Base-by-base conservation (phyloP, 2,888 invertebrate species). In the Aromia moschata region DNA sequence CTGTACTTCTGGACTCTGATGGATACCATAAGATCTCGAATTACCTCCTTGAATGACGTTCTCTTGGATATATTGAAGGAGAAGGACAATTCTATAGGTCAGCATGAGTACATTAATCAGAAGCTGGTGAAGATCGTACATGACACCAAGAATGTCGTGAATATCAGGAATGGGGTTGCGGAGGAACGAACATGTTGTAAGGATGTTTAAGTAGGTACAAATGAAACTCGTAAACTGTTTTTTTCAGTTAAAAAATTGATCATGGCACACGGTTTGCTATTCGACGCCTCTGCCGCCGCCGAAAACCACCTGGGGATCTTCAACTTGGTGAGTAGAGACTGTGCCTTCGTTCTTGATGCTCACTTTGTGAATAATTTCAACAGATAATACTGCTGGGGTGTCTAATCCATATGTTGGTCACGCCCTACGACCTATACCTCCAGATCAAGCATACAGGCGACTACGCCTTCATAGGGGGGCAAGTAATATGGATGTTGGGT, bases 1-100 rank as follows among this genome's bases (percentile, higher is more conserved):
- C n/a, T 58, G 1, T 37, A 58, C 15, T 58, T 46, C 37, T 58
- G 58, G 58, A 7, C 45, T 11, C n/a, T 58, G 12, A 41, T 58
- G 1, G 38, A 53, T 15, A 14, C 45, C 14, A 46, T 58, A 31
- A 10, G 18, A 2, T 10, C 45, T 1, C 17, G 53, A 16, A 1
- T 57, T 16, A 17, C 15, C 9, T 12, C 5, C 9, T 15, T 56
- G 16, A 56, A 56, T 12, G 15, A 31, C 11, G 15, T 11, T 2
- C 31, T 52, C n/a, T 14, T 17, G 40, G 31, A 30, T 10, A n/a
- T 31, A 7, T 14, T 52, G 10, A 40, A 17, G 14, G 49, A 37
- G 7, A 38, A 25, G 11, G 49, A 38, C 25, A n/a, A n/a, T n/a
- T n/a, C n/a, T n/a, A n/a, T n/a, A n/a, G n/a, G n/a, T n/a, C n/a